Base-by-base conservation (phyloP, 2,888 invertebrate species). In the Parnassius glacialis region DNA sequence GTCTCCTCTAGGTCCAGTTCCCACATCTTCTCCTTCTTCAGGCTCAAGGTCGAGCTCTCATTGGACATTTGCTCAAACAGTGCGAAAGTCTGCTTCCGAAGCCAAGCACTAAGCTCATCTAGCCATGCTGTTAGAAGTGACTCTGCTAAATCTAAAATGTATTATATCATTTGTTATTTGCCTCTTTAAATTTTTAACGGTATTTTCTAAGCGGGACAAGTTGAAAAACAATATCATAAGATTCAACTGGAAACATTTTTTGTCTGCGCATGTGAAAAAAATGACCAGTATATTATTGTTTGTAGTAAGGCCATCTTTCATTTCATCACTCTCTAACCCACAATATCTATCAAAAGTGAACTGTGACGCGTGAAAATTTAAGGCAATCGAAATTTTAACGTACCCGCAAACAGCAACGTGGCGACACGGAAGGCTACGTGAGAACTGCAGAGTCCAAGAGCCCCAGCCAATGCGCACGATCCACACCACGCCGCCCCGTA, bases 321-420 rank as follows among this genome's bases (percentile, higher is more conserved):
- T 34, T 34, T 7, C 34, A 34, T 34, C 34, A 34, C 34, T 1
- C 0, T 34, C 7, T 34, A 34, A 34, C 34, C 34, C 34, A 34
- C 34, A 34, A 34, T 34, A 34, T 34, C 7, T 34, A 1, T 7
- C 34, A 7, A 34, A 34, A 34, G 7, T 34, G 34, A 34, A 34
- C 34, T 34, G 34, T 5, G 34, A 34, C 5, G 3, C 25, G 34
- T 5, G 34, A 34, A 25, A 25, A 5, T 25, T 25, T 25, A 25
- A 3, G 25, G 25, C 25, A 5, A 25, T 3, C 25, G 25, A 25
- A 34, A 34, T 34, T 34, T 34, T 34, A 7, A 34, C 41, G 47
- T 13, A 87, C 87, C 89, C 0, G 87, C 89, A 1, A 76, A 61
- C 10, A 87, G 76, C 3, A 83, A 64, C 10, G 86, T 75, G 65